phyloP scores from a whole-genome alignment of 2,888 invertebrate genomes.

The Lasioglossum marginatum region DNA sequence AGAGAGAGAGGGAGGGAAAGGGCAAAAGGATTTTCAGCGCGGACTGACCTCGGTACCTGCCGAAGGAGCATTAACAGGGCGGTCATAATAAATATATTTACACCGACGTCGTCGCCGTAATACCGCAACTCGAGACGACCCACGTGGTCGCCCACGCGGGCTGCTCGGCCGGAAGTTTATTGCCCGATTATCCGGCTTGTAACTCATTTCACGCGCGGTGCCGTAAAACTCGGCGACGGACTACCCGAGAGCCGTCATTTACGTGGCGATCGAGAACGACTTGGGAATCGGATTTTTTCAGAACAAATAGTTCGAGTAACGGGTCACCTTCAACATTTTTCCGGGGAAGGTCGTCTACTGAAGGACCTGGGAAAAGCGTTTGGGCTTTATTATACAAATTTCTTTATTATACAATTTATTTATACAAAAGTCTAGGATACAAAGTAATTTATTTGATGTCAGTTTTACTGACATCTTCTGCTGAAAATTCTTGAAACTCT shows the following conservation, averaged over 20 bases:
- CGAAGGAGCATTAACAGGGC: conserved; percentile 18
- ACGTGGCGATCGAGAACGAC: not conserved
- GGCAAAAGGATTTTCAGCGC: conserved; percentile 6
- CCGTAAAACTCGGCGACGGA: conserved; percentile 50
- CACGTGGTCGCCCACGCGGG: conserved; percentile 58
- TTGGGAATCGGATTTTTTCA: not conserved
- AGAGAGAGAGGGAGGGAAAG: conserved; percentile 36
- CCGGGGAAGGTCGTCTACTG: not conserved
- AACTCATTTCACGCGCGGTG: conserved; percentile 64
- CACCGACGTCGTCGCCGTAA: conserved; percentile 53
- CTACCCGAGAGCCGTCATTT: not conserved
- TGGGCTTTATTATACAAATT: too few relatives aligned
- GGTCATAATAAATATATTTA: conserved; percentile 66
- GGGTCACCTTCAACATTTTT: not conserved
- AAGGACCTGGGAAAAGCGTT: too few relatives aligned
- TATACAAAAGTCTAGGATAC: too few relatives aligned
- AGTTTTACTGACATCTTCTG: too few relatives aligned
- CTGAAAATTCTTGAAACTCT: too few relatives aligned
- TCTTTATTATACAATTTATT: too few relatives aligned
- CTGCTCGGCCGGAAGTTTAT: conserved; percentile 53
- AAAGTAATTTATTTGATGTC: too few relatives aligned
- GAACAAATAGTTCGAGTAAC: not conserved
- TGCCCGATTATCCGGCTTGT: conserved; percentile 64
- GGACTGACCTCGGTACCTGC: conserved; percentile 8
- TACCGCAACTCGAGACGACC: conserved; percentile 53